Evolutionary conservation across 2,888 invertebrate species (phyloP), one percentile per base, ranked within the genome.

Genomic region (Hirtodrosophila confusa): DNA sequence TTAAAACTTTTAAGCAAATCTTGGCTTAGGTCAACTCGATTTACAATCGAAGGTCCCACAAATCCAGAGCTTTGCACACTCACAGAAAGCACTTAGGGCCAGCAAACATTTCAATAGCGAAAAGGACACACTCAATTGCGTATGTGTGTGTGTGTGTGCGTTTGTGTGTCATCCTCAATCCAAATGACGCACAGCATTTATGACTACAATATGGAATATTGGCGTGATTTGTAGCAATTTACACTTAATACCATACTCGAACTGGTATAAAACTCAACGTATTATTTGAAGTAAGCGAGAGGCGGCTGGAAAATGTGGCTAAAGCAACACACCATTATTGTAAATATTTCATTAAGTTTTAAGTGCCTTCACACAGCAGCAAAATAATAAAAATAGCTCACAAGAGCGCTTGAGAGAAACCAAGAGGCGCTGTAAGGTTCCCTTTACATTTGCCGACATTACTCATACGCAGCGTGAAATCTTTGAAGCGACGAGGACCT

Each of bases 321-420:
- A 53, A 69, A 68, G 62, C 64, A 67, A 73, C 70, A 60, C 64
- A 71, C 72, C 72, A 75, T 85, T 78, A 75, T 66, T 77, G 67
- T 84, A 77, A 86, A 84, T 86, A 86, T 86, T 86, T 86, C 85
- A 84, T 84, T 86, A 86, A 80, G 75, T 78, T 80, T 80, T 80
- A 78, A 84, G 85, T 84, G 86, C 80, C 72, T 67, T 53, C 57
- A 72, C 72, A 58, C 57, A 78, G 67, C 63, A 65, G 56, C 61
- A 57, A 70, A 70, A 80, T 75, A 86, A 83, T 78, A 86, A 83
- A 84, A 82, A 64, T 70, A 60, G 53, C 49, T 29, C 48, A 45
- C 23, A 47, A 39, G 31, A 31, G 31, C 31, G 31, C 1, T 9
- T 7, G 7, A 7, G 39, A 31, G 41, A 39, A 12, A 17, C 24